Percentiles rank a stretch among this genome's conserved stretches.
Conservation (phyloP, 2,797 vertebrate genomes). For the Mionectes olivaceus region DNA sequence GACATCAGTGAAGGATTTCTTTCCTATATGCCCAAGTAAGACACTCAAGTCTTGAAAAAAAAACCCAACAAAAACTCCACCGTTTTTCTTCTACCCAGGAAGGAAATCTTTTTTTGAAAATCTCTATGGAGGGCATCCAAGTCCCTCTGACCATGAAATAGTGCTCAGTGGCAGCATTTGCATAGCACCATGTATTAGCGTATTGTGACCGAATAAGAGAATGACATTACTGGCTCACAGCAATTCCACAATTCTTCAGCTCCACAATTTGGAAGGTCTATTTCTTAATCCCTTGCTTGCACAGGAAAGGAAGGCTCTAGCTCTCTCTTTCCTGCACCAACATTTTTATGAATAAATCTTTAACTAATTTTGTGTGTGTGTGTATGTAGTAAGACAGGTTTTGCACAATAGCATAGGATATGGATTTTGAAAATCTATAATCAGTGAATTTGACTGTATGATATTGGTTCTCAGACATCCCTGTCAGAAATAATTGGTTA, state of each 20-base stretch:
- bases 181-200: not conserved
- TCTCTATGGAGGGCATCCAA: not conserved
- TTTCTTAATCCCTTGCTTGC: not conserved
- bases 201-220: not conserved
- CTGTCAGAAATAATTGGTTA: not conserved
- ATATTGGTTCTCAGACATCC: not conserved
- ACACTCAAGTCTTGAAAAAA: not conserved
- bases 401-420: not conserved
- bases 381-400: not conserved
- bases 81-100: not conserved
- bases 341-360: not conserved
- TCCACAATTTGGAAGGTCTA: not conserved
- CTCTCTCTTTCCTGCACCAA: not conserved
- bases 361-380: not conserved
- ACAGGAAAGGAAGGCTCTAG: not conserved
- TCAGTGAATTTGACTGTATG: not conserved
- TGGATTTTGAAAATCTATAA: not conserved
- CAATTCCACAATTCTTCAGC: not conserved
- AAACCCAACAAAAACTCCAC: fast-evolving
- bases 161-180: not conserved
- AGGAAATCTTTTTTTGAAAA: not conserved
- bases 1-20: not conserved
- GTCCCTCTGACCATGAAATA: not conserved
- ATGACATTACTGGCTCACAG: not conserved
- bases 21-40: not conserved